Base-by-base conservation (phyloP, 2,888 invertebrate genomes). In the Opisthograptis luteolata region DNA sequence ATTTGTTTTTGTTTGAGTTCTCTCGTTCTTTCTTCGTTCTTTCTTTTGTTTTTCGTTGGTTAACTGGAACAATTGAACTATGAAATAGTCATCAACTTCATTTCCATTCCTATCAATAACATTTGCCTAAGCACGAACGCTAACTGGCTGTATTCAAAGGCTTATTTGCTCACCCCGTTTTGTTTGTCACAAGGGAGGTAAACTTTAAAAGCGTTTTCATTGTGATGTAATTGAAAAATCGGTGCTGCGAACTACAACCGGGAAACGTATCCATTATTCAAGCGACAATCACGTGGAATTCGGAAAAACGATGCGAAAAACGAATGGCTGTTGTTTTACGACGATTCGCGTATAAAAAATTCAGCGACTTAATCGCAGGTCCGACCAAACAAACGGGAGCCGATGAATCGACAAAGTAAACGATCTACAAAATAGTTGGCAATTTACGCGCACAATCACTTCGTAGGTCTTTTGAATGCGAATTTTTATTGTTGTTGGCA, bases 191-290 rank as follows among this genome's bases (percentile, higher is more conserved):
- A 7, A 25, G 37, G 39, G 59, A 52, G 28, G 27, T 62, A 70
- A 72, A 79, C 76, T 78, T 62, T 62, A 59, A 55, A 56, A 60
- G 52, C 65, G 63, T 60, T 53, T 42, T 70, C 79, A 84, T 87
- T 87, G 84, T 85, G 74, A 78, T 77, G 79, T 89, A 88, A 89
- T 89, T 87, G 87, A 87, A 88, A 87, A 89, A 82, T 87, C 76
- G 73, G 62, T 70, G 44, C 35, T 44, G 20, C 79, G 73, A 83
- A 83, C 83, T 82, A 84, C 84, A 70, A 73, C 68, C 73, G 61
- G 62, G 10, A 60, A 57, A 54, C 48, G 48, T 55, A 77, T 89
- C 59, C 70, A 88, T 87, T 85, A 90, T 90, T 90, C 84, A 89
- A 64, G 64, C 64, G 79, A 86, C 88, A 89, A 88, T 89, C 86